Evolutionary conservation across 2,888 invertebrate genomes (phyloP).

Genomic region (Blera fallax): DNA sequence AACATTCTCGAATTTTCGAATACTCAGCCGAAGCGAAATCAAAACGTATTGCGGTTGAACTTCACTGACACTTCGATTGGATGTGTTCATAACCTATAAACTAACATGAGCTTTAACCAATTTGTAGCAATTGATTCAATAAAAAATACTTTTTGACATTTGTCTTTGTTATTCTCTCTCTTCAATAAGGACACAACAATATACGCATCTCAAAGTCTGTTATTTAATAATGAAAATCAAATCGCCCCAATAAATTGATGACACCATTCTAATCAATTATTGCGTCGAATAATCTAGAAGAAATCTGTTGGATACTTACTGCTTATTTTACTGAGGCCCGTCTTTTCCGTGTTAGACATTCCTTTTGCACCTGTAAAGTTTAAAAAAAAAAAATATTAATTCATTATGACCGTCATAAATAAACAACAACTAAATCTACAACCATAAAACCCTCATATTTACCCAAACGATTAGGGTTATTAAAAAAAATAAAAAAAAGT

Average conservation of each 20-base stretch:
- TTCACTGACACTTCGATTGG: constrained; percentile 15
- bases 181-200: background rate
- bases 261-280: background rate
- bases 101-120: constrained; percentile 32
- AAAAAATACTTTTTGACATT: background rate
- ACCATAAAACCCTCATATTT: background rate
- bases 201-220: background rate
- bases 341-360: constrained; percentile 80
- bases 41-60: constrained; percentile 1
- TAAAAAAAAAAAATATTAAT: constrained; percentile 24
- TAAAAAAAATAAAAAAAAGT: background rate
- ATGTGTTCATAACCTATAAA: constrained; percentile 43
- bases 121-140: constrained; percentile 58
- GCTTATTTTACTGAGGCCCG: constrained; percentile 77
- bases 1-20: background rate
- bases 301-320: constrained; percentile 76
- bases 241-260: background rate
- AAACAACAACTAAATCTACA: background rate
- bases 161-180: background rate
- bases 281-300: background rate
- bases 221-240: background rate
- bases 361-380: constrained; percentile 73
- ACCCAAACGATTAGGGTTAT: background rate
- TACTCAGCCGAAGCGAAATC: background rate
- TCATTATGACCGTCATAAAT: background rate